Evolutionary conservation across 2,797 vertebrate species (phyloP).

Genomic region (Catamblyrhynchus diadema): DNA sequence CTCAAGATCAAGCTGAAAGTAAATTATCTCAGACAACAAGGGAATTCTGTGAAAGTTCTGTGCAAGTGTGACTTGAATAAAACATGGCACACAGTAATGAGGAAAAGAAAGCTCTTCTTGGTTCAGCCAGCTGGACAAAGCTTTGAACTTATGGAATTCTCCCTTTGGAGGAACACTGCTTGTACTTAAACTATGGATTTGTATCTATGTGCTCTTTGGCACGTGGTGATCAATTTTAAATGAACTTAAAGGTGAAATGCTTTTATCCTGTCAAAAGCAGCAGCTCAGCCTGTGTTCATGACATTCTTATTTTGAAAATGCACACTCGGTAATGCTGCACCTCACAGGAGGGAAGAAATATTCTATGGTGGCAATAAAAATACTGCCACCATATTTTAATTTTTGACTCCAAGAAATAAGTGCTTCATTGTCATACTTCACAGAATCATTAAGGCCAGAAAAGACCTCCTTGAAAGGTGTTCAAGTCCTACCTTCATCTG

Average conservation of each 20-base stretch:
- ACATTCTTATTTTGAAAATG: background rate
- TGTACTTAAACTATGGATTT: background rate
- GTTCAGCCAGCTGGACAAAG: background rate
- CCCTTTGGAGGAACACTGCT: background rate
- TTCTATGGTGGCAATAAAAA: background rate
- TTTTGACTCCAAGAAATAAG: background rate
- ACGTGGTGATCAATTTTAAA: background rate
- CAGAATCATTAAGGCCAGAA: background rate
- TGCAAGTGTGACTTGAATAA: conserved; percentile 15
- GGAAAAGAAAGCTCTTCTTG: background rate
- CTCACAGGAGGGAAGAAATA: background rate
- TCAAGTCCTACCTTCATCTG: background rate
- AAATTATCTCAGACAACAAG: conserved; percentile 15
- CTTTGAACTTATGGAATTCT: background rate
- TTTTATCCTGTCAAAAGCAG: background rate
- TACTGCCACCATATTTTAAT: background rate
- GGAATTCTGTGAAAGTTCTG: background rate
- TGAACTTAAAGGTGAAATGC: background rate
- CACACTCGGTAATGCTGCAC: background rate
- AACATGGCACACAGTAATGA: background rate
- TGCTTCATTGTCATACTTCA: background rate
- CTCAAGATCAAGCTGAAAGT: background rate
- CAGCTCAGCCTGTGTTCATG: background rate
- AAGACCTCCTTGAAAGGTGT: background rate
- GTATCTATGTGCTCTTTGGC: background rate